phyloP scores from a whole-genome alignment of 2,113 vertebrate genomes.

The Phylloscopus whistleri region DNA sequence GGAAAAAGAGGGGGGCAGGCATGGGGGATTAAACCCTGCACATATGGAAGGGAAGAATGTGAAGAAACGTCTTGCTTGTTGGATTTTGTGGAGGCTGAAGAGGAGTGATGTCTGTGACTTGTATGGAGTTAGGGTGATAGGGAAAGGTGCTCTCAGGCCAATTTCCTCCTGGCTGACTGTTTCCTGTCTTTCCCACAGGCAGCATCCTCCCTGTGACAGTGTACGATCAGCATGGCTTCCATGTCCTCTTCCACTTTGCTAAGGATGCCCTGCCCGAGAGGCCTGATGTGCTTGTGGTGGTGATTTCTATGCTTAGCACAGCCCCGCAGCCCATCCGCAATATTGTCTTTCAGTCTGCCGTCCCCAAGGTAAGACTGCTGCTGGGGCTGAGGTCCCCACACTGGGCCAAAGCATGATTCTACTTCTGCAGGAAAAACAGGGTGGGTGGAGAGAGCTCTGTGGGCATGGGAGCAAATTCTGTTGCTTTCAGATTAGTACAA shows the following conservation, averaged over 20 bases:
- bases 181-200: constrained; percentile 71
- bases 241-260: constrained; percentile 93
- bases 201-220: constrained; percentile 92
- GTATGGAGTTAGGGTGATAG: background rate
- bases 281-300: constrained; percentile 90
- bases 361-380: constrained; percentile 84
- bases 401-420: background rate
- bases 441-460: background rate
- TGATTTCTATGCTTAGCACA: constrained; percentile 95
- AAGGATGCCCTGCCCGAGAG: constrained; percentile 84
- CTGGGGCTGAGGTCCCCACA: background rate
- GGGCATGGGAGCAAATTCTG: background rate
- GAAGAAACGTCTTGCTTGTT: background rate
- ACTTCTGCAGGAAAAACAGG: background rate
- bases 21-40: background rate
- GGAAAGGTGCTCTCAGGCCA: background rate
- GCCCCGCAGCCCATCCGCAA: constrained; percentile 88
- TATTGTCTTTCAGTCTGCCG: constrained; percentile 94
- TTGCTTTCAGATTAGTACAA: background rate
- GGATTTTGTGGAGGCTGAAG: background rate
- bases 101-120: background rate
- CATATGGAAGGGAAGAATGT: background rate
- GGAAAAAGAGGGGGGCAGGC: background rate
- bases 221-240: constrained; percentile 92
- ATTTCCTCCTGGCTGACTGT: background rate